Base-by-base conservation (phyloP, 2,113 vertebrate species). In the Epinephelus fuscoguttatus region DNA sequence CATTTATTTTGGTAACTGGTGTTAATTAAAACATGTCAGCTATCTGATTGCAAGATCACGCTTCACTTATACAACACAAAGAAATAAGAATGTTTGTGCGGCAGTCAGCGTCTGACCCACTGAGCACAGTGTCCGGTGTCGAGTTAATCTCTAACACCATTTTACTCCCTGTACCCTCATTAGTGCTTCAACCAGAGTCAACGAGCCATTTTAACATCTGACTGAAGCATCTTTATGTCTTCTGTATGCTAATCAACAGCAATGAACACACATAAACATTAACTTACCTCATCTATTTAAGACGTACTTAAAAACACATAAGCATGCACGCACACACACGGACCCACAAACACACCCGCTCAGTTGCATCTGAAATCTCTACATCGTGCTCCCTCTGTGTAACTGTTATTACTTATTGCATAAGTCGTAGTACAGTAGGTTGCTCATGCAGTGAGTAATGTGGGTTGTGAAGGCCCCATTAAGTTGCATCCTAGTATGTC, bases 301-400 rank as follows among this genome's bases (percentile, higher is more conserved):
- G 78, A 78, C 50, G 70, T 75, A 64, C 69, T 90, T 90, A 86
- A 84, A 84, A 89, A 80, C 81, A 78, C 81, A 87, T 88, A 37
- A 79, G 33, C 70, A 88, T 68, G 75, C 81, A 27, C 74, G 80
- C 47, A 86, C 75, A 77, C 79, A 50, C 84, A 61, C n/a, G 30
- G 30, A 80, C 63, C 62, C 75, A 67, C 72, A 68, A 73, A 86
- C 80, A 84, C 84, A 77, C 81, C 78, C 88, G 64, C 56, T 63
- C 30, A 15, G 49, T 18, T 33, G 50, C 55, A 37, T 67, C n/a
- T 33, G 6, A 61, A 73, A 82, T 75, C 78, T 88, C 55, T 19
- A 19, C 50, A 21, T 13, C 47, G 27, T 60, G 25, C 45, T 82
- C 27, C 40, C 49, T 53, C 50, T 75, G 49, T 66, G 25, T 19